Base-by-base conservation (phyloP, 2,888 invertebrate species). In the Campopleginae sp. region DNA sequence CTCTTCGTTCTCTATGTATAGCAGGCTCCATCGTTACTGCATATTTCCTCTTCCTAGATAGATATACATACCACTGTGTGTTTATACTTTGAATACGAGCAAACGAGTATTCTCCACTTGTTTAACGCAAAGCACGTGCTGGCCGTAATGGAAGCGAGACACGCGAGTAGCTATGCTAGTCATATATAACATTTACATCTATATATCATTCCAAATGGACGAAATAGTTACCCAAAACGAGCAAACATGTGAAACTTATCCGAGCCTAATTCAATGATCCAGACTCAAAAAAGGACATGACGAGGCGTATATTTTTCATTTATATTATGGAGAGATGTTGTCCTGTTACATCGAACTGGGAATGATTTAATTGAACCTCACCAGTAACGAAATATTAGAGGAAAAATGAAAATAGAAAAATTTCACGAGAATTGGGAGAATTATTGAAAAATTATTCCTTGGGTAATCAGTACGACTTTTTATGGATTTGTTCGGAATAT, bases 61-160 rank as follows among this genome's bases (percentile, higher is more conserved):
- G 61, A 63, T 63, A 71, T 72, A 72, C 48, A 38, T 48, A 70
- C 54, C 42, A 12, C 70, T 61, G 23, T 33, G 42, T 23, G 23
- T 79, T 79, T 79, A 71, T 44, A 77, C 85, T 82, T 85, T 82
- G 70, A 79, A 72, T 79, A 71, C 85, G 44, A 66, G 63, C 44
- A 51, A 79, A 70, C 74, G 33, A 44, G 82, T 85, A 79, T 85
- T 81, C 78, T 14, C 81, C 58, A 74, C 66, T 84, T 78, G 77
- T 79, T 85, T 85, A 85, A 85, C 78, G 78, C 81, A 71, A 75
- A 79, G 71, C 78, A 82, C 81, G 81, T 72, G 79, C 66, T 48
- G 65, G 66, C 6, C 71, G 75, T 82, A 85, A 85, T 85, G 70
- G 85, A 79, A 79, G 58, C 78, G 66, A 48, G 79, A 61, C 85